Evolutionary conservation across 2,113 vertebrate genomes (phyloP), one percentile per base, ranked within the genome.

Genomic region (Megaceryle maxima): DNA sequence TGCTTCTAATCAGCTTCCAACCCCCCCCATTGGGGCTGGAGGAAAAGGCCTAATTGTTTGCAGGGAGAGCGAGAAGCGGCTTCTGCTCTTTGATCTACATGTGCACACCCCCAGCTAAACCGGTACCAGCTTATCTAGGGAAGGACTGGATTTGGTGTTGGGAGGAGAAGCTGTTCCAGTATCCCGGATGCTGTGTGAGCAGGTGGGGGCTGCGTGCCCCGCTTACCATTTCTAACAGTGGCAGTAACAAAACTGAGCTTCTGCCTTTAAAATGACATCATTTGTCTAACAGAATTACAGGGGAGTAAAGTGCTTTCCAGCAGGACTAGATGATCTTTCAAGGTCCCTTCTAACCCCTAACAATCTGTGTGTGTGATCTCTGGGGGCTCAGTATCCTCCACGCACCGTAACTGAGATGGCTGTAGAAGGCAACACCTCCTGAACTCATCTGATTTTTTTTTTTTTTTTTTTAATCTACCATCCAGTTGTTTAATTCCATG

Each of bases 41-140:
- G 94, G 93, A 91, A 89, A 92, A 85, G 79, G 55, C 48, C 37
- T 55, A 73, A 85, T 96, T 94, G 90, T 94, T 43, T 94, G 75
- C 87, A 89, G 93, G 46, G 75, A 80, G 31, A 85, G 81, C 2
- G 5, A 69, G 83, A 78, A 33, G 76, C 88, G 46, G 73, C 63
- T 83, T 73, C 74, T 84, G 75, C 85, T 79, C 90, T 92, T 85
- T 88, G 94, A 90, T 90, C 57, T 53, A 3, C 33, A 0, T 1
- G 18, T 21, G 62, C n/a, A 1, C 46, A 11, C 25, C 35, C 78
- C 69, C 43, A 53, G 63, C 53, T 25, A 4, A 28, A 43, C 28
- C 39, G 2, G 31, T 0, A 2, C 28, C 1, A 4, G 3, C 33
- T 29, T 12, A 9, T 17, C 69, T 28, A 5, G 56, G 68, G 33